Evolutionary conservation across 2,888 invertebrate species (phyloP).

Genomic region (Ennomos fuscantarius): DNA sequence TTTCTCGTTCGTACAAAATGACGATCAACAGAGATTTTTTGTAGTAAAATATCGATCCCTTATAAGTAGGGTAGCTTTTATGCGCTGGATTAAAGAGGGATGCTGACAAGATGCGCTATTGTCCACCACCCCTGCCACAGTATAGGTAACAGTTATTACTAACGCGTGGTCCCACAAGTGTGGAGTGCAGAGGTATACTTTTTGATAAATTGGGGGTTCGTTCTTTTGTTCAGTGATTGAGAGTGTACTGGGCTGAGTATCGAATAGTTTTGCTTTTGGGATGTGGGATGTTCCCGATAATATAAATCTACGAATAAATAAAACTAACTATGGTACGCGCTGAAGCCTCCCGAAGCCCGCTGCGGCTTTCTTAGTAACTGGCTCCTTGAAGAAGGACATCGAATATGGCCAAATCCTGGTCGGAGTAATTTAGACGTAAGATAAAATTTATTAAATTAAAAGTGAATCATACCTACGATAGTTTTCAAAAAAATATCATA

Average conservation of each 20-base stretch:
- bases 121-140: constrained; percentile 34
- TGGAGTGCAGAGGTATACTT: constrained; percentile 6
- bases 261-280: not conserved
- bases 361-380: no score
- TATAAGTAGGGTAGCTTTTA: constrained; percentile 37
- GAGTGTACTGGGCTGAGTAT: not conserved
- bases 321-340: no score
- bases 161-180: constrained; percentile 4
- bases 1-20: constrained; percentile 7
- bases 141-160: constrained; percentile 8
- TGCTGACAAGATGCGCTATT: constrained; percentile 48
- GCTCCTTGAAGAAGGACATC: no score
- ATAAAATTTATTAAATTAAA: no score
- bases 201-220: not conserved
- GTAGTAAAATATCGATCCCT: constrained; percentile 8
- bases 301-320: no score
- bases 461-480: no score
- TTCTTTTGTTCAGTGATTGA: constrained; percentile 2
- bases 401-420: no score
- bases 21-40: constrained; percentile 7
- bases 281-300: not conserved
- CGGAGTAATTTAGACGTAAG: no score
- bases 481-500: no score
- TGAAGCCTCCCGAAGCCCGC: no score
- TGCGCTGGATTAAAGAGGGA: constrained; percentile 39